Evolutionary conservation across 2,888 invertebrate genomes (phyloP).

Genomic region (Morpho deidamia): DNA sequence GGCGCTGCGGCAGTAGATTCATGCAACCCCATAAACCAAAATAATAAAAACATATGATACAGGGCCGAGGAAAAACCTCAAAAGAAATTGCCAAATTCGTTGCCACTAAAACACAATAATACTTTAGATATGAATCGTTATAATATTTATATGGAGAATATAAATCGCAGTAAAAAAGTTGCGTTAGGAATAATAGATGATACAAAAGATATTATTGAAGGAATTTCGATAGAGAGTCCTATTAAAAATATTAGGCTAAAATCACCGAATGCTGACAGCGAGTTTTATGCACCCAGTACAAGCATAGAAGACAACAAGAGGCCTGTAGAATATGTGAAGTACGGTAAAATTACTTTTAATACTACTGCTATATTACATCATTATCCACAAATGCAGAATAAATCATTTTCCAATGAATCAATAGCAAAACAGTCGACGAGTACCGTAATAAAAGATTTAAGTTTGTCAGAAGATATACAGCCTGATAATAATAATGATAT

Average conservation of each 20-base stretch:
- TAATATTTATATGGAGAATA: slow-evolving; percentile 65
- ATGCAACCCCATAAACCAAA: slow-evolving; percentile 41
- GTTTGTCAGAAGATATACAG: slow-evolving; percentile 36
- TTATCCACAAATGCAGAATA: slow-evolving; percentile 58
- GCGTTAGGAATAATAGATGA: slow-evolving; percentile 64
- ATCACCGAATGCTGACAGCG: slow-evolving; percentile 39
- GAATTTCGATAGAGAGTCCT: slow-evolving; percentile 36
- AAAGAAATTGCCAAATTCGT: slow-evolving; percentile 63
- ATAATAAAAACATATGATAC: slow-evolving; percentile 69
- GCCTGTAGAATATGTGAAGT: slow-evolving; percentile 60
- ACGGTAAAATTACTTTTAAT: slow-evolving; percentile 68
- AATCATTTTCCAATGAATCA: slow-evolving; percentile 30
- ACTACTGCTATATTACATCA: slow-evolving; percentile 70
- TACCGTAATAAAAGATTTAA: slow-evolving; percentile 52
- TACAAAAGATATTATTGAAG: slow-evolving; percentile 54
- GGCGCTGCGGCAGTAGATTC: slow-evolving; percentile 58
- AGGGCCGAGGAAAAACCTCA: slow-evolving; percentile 58
- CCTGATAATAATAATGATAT: slow-evolving; percentile 56
- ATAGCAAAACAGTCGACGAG: slow-evolving; percentile 25
- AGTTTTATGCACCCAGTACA: slow-evolving; percentile 53
- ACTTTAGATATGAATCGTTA: slow-evolving; percentile 67
- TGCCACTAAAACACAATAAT: slow-evolving; percentile 67
- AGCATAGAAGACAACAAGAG: slow-evolving; percentile 45
- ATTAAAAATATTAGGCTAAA: slow-evolving; percentile 36
- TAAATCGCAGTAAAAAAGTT: slow-evolving; percentile 57